Evolutionary conservation across 2,888 invertebrate species (phyloP), one percentile per base, ranked within the genome.

Genomic region (Ornithoptera priamus): DNA sequence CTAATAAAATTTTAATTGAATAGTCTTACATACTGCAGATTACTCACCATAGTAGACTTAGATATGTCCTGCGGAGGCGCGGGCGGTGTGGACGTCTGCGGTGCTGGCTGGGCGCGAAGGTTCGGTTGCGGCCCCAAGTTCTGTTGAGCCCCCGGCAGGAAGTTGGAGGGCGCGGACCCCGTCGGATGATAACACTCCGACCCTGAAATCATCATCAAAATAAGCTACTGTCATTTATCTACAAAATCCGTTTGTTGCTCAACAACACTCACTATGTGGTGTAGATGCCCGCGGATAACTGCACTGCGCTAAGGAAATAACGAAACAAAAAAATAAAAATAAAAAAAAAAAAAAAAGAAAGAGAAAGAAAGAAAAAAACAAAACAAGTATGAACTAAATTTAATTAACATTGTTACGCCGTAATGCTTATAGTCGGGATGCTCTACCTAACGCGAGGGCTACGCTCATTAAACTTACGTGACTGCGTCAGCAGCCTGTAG

Each of bases 251-350:
- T 62, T 62, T 22, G 46, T 15, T 15, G 18, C 39, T n/a, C 42
- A 42, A 20, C 5, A 92, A 20, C 5, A 92, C 92, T 92, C 82
- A 92, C 90, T 89, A 79, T 92, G 92, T 83, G 92, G 92, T 86
- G 92, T 92, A 74, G 92, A 88, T 76, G 91, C 91, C 86, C 91
- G 86, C 81, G 91, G 91, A 87, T 92, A 92, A 84, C 92, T 92
- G 91, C 74, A 72, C 53, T 72, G 73, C 72, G 86, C 84, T 92
- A 88, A 92, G 89, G 86, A 89, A 88, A 84, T 78, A 65, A 73
- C 8, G 39, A 39, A 39, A 39, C 39, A 39, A 39, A 53, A 39
- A 39, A 10, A 39, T 6, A 39, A 10, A 39, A 10, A 39, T 10
- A 39, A 1, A 7, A 7, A 24, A 24, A 2, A 24, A 3, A 5